phyloP scores from a whole-genome alignment of 2,888 invertebrate species.

The Acanthosoma haemorrhoidale region DNA sequence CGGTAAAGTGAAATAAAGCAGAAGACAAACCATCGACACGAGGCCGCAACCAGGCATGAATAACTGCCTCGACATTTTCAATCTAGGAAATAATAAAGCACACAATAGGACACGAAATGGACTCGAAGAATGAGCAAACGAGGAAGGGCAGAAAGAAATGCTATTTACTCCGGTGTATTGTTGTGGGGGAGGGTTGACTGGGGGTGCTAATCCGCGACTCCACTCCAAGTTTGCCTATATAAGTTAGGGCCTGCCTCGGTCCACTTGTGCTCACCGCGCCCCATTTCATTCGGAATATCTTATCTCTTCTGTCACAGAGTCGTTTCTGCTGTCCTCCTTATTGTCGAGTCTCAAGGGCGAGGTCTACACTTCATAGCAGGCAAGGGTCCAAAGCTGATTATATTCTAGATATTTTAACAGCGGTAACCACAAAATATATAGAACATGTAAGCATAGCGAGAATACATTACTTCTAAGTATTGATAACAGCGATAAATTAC shows the following conservation, averaged over 20 bases:
- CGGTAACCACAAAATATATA: too few species aligned
- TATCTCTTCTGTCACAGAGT: not conserved
- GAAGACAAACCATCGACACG: too few species aligned
- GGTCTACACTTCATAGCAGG: not conserved
- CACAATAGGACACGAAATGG: not conserved
- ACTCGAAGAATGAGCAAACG: not conserved
- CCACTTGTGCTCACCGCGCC: not conserved
- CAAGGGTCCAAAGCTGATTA: not conserved
- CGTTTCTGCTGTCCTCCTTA: too few species aligned
- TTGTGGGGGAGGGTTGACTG: too few species aligned
- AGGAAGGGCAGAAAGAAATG: not conserved
- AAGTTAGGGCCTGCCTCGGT: slow-evolving; percentile 14
- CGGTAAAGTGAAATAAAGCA: too few species aligned
- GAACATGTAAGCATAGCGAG: too few species aligned
- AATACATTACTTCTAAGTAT: too few species aligned
- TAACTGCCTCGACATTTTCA: too few species aligned
- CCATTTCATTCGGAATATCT: not conserved
- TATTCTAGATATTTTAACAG: too few species aligned
- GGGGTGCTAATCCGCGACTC: not conserved
- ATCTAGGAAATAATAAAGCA: not conserved
- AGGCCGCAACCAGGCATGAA: too few species aligned
- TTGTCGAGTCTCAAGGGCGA: not conserved
- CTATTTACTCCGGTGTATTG: not conserved
- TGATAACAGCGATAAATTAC: too few species aligned
- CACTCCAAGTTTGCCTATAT: slow-evolving; percentile 12